Percentiles rank a stretch among this genome's conserved stretches.
Conservation (phyloP, 2,113 vertebrate genomes). For the Platycercus adscitus region DNA sequence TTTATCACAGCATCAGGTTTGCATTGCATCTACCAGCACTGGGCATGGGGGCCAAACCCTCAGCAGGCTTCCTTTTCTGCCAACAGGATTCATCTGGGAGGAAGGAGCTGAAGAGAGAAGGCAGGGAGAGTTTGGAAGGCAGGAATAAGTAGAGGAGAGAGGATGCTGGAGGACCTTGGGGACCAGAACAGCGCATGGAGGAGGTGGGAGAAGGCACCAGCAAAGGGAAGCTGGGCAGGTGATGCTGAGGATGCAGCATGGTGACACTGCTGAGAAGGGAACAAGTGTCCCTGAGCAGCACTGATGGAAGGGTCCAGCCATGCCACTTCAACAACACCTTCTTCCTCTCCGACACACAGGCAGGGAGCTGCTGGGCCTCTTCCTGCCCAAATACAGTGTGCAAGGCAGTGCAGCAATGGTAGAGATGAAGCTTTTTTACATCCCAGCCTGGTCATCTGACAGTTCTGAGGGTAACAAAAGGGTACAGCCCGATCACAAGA, state of each 20-base stretch:
- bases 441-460: conserved; percentile 42
- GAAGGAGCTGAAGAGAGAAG: not conserved
- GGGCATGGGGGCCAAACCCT: not conserved
- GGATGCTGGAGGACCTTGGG: not conserved
- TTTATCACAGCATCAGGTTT: not conserved
- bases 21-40: not conserved
- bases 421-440: conserved; percentile 26
- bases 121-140: not conserved
- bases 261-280: not conserved
- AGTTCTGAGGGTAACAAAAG: conserved; percentile 33
- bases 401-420: not conserved
- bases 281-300: not conserved
- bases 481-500: conserved; percentile 47
- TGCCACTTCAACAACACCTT: not conserved
- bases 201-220: not conserved
- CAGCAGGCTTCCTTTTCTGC: not conserved
- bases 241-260: not conserved
- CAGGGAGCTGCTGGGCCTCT: not conserved
- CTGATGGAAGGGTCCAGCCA: not conserved
- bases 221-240: not conserved
- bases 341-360: not conserved
- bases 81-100: not conserved
- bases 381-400: not conserved
- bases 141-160: not conserved
- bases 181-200: not conserved